Conservation (phyloP, 2,888 invertebrate genomes). For the Drymonia ruficornis region DNA sequence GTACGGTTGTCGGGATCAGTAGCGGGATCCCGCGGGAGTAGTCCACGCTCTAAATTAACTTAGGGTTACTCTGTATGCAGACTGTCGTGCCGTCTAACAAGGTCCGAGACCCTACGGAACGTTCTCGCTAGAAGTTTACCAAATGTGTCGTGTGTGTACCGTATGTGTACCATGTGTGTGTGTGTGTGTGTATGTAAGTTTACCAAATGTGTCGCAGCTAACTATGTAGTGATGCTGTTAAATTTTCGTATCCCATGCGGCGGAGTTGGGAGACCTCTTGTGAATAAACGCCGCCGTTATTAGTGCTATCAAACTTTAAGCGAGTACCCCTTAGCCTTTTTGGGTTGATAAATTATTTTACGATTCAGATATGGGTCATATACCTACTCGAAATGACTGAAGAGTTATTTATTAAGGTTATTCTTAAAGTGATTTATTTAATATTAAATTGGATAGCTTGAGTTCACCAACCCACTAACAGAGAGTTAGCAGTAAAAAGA, state of each 20-base stretch:
- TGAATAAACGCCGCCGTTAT: constrained; percentile 28
- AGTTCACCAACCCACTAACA: no score
- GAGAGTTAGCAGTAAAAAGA: no score
- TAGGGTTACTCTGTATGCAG: constrained; percentile 80
- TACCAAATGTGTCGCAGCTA: constrained; percentile 46
- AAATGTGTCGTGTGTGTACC: no score
- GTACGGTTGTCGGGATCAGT: constrained; percentile 63
- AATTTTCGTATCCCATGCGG: constrained; percentile 46
- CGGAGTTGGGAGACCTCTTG: constrained; percentile 28
- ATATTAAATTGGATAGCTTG: no score
- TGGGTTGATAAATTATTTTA: no score
- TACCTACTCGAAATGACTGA: no score
- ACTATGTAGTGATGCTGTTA: constrained; percentile 44
- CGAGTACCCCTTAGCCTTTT: background rate
- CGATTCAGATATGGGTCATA: no score
- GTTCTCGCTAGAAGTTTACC: constrained; percentile 49
- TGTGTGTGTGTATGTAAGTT: no score
- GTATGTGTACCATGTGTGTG: no score
- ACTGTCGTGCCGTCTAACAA: constrained; percentile 70
- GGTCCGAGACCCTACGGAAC: constrained; percentile 66
- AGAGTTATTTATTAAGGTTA: no score
- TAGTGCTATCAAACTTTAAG: constrained; percentile 16
- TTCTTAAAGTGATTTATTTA: no score
- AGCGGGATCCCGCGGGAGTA: constrained; percentile 55
- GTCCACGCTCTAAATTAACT: constrained; percentile 77